These are phyloP conservation scores for Drosophila buzzatii DNA, from an alignment of 2,888 invertebrate genomes.

Conservation along the genomic window DNA sequence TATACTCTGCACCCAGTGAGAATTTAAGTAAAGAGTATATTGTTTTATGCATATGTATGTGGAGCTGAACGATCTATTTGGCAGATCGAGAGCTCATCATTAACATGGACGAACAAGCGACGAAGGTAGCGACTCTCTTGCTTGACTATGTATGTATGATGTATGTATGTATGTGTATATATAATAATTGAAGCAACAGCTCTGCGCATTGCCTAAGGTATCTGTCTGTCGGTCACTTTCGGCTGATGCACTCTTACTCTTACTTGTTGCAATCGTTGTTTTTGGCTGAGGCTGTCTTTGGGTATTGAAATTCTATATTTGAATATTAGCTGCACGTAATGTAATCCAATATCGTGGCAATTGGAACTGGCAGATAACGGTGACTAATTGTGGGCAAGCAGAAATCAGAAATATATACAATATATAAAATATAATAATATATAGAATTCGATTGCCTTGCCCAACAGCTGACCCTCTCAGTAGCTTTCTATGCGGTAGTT, in stretches of 20 bases:
- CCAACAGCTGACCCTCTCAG: conserved; percentile 28
- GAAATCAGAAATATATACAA: background rate
- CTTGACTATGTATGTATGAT: background rate
- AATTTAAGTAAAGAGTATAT: background rate
- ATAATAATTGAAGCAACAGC: background rate
- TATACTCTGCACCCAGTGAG: background rate
- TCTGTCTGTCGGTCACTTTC: background rate
- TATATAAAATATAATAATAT: background rate
- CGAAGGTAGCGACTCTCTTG: background rate
- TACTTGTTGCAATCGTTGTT: conserved; percentile 15
- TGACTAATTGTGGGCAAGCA: conserved; percentile 23
- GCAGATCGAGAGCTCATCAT: background rate
- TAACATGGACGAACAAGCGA: background rate
- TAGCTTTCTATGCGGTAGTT: conserved; percentile 40
- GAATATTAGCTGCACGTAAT: conserved; percentile 19
- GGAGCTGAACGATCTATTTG: background rate
- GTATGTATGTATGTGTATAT: background rate
- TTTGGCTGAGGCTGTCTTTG: conserved; percentile 13
- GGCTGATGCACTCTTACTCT: background rate
- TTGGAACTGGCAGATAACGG: conserved; percentile 16
- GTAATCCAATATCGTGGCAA: conserved; percentile 11
- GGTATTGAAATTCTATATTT: conserved; percentile 26
- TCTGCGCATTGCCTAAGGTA: background rate
- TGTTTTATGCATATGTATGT: background rate
- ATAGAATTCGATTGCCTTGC: conserved; percentile 9